Conservation (phyloP, 2,888 invertebrate species). For the Cerceris ruficornis region DNA sequence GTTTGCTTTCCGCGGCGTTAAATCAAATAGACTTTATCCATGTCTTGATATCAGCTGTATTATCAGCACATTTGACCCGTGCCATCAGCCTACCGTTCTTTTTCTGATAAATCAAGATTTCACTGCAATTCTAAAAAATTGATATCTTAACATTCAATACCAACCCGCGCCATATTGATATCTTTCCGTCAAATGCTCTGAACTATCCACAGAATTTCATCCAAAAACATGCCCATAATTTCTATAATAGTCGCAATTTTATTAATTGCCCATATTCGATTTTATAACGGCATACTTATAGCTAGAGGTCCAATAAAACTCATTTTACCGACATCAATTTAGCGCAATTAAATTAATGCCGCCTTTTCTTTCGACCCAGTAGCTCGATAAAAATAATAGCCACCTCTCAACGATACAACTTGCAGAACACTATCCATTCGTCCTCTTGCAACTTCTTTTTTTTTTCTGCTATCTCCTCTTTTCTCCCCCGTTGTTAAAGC, state of each 20-base stretch:
- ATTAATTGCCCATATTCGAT: constrained; percentile 5
- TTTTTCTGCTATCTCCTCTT: neutral
- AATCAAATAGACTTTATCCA: too few relatives aligned
- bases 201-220: neutral
- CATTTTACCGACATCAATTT: neutral
- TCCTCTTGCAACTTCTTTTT: neutral
- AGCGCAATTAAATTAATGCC: constrained; percentile 35
- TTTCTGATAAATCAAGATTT: too few relatives aligned
- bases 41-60: too few relatives aligned
- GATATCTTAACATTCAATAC: too few relatives aligned
- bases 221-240: constrained; percentile 1
- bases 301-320: constrained; percentile 23
- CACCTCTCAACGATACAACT: constrained; percentile 13
- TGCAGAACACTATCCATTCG: constrained; percentile 8
- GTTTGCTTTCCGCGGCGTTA: too few relatives aligned
- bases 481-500: constrained; percentile 4
- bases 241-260: constrained; percentile 25
- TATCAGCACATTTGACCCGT: too few relatives aligned
- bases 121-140: too few relatives aligned
- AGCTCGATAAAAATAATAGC: neutral
- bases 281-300: constrained; percentile 17
- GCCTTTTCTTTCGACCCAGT: constrained; percentile 21
- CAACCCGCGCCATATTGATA: too few relatives aligned
- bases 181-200: too few relatives aligned
- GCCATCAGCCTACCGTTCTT: too few relatives aligned